Evolutionary conservation across 2,797 vertebrate genomes (phyloP).

Genomic region (Salarias fasciatus): DNA sequence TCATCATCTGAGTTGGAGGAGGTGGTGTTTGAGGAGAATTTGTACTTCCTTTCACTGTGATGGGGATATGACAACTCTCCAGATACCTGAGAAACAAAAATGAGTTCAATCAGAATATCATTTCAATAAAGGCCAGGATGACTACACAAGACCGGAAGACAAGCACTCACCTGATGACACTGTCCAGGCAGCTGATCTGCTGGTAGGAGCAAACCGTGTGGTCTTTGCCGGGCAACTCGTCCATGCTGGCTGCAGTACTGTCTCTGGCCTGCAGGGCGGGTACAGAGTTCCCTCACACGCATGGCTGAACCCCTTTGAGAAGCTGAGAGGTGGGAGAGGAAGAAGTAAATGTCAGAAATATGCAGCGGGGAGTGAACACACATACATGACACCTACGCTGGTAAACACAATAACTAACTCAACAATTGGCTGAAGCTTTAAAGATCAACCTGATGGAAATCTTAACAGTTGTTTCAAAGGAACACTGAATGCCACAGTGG

Average conservation of each 20-base stretch:
- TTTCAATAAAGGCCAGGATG: too few species aligned
- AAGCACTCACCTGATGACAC: conserved; percentile 88
- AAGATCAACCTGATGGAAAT: too few species aligned
- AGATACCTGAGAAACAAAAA: conserved; percentile 84
- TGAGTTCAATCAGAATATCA: neutral
- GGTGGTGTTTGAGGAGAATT: conserved; percentile 82
- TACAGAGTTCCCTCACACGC: conserved; percentile 71
- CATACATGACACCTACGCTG: too few species aligned
- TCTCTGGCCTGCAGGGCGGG: conserved; percentile 65
- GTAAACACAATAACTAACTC: too few species aligned
- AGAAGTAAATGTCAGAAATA: neutral
- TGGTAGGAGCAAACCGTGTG: conserved; percentile 93
- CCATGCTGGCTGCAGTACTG: conserved; percentile 61
- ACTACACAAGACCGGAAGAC: too few species aligned
- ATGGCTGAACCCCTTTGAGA: conserved; percentile 62
- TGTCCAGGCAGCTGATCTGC: conserved; percentile 95
- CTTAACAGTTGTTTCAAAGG: too few species aligned
- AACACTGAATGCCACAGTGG: too few species aligned
- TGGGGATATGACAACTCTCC: conserved; percentile 90
- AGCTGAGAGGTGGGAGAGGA: conserved; percentile 30
- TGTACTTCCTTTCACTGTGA: conserved; percentile 90
- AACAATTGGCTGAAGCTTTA: too few species aligned
- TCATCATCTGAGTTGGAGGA: conserved; percentile 84
- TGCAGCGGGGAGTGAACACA: too few species aligned
- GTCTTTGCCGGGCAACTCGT: conserved; percentile 86